Evolutionary conservation across 1,140 invertebrate genomes (phyloP).

Genomic region (Spodoptera litura): DNA sequence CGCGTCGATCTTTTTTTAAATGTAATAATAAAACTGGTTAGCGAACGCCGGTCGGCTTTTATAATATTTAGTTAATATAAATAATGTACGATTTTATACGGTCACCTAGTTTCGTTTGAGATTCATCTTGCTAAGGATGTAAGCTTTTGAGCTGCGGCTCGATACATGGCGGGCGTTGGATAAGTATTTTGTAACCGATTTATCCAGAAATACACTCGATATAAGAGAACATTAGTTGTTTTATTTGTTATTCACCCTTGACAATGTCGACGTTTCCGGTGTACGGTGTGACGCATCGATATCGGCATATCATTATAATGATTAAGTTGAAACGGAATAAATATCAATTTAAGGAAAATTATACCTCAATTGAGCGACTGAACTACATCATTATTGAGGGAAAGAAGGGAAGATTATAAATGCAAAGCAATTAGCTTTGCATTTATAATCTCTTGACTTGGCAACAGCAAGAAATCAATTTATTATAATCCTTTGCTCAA

Average conservation of each 20-base stretch:
- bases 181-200: constrained; percentile 85
- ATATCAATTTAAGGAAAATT: no score
- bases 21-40: constrained; percentile 56
- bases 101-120: constrained; percentile 74
- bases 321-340: no score
- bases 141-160: constrained; percentile 67
- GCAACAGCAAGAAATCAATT: no score
- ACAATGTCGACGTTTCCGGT: neutral
- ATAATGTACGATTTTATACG: constrained; percentile 71
- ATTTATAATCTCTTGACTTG: no score
- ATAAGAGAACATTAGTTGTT: constrained; percentile 81
- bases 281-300: no score
- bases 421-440: no score
- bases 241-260: constrained; percentile 63
- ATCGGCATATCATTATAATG: no score
- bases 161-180: constrained; percentile 63
- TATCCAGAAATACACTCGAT: constrained; percentile 85
- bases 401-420: no score
- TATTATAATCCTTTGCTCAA: no score
- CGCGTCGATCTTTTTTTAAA: constrained; percentile 63
- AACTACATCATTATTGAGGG: no score
- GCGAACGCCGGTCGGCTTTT: constrained; percentile 75
- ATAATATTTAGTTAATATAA: constrained; percentile 74
- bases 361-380: no score
- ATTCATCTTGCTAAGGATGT: constrained; percentile 70